Conservation (phyloP, 2,888 invertebrate genomes). For the Steinernema scapterisci region DNA sequence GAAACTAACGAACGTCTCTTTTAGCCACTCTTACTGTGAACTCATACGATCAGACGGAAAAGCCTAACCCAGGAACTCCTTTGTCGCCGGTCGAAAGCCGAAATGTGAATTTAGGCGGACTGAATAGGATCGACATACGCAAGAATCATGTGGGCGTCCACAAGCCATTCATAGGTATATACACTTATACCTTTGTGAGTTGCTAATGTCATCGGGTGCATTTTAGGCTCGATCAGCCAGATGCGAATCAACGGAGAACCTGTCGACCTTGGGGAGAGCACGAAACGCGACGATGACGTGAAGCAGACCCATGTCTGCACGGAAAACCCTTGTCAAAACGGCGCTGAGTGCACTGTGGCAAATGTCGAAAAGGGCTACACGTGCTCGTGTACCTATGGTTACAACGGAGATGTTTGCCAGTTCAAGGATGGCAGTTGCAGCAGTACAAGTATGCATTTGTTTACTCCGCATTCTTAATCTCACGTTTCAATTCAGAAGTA, state of each 20-base stretch:
- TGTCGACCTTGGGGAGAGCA: constrained; percentile 46
- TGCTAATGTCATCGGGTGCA: too few relatives aligned
- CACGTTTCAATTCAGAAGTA: constrained; percentile 47
- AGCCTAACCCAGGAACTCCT: not conserved
- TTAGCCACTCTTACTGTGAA: constrained; percentile 42
- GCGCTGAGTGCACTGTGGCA: constrained; percentile 48
- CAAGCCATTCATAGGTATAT: constrained; percentile 18
- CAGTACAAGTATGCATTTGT: constrained; percentile 42
- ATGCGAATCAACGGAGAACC: constrained; percentile 49
- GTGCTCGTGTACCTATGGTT: constrained; percentile 52
- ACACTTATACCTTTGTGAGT: too few relatives aligned
- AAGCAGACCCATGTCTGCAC: constrained; percentile 32
- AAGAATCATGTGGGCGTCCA: constrained; percentile 7
- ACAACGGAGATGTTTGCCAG: constrained; percentile 56
- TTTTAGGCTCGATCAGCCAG: constrained; percentile 50
- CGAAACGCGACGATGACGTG: constrained; percentile 38
- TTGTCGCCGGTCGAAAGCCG: constrained; percentile 11
- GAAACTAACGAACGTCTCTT: not conserved
- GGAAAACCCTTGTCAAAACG: constrained; percentile 48
- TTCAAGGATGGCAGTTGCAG: constrained; percentile 38
- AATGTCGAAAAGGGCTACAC: constrained; percentile 52
- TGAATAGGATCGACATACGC: not conserved
- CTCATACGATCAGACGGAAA: not conserved
- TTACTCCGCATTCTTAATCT: not conserved
- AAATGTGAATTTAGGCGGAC: not conserved